These are phyloP conservation scores for Epizoanthus stellaris DNA, from an alignment of 92 coral and sea anemone species.

Conservation along the genomic window DNA sequence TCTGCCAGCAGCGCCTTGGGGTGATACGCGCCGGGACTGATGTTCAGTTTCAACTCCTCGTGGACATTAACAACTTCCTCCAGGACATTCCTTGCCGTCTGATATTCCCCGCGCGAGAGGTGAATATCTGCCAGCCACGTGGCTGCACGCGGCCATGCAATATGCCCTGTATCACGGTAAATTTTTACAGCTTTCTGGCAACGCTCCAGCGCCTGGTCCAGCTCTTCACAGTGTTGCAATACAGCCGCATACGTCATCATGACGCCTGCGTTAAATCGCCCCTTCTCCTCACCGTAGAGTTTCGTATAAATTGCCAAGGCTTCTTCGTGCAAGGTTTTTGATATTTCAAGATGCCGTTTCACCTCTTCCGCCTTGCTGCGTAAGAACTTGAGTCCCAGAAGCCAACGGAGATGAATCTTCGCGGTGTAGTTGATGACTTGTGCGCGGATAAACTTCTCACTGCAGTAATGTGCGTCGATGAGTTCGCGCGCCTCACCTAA, in stretches of 20 bases:
- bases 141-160: conserved; percentile 86
- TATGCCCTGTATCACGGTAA: conserved; percentile 75
- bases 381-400: conserved; percentile 61
- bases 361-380: conserved; percentile 58
- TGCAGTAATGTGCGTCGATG: conserved; percentile 47
- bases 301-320: conserved; percentile 76
- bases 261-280: conserved; percentile 72
- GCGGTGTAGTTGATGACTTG: conserved; percentile 86
- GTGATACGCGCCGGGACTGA: conserved; percentile 81
- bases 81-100: conserved; percentile 61
- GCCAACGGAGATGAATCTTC: conserved; percentile 81
- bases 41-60: conserved; percentile 42
- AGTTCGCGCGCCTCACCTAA: conserved; percentile 74
- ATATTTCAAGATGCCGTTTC: conserved; percentile 51
- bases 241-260: conserved; percentile 83
- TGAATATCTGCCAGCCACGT: conserved; percentile 80
- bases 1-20: conserved; percentile 81
- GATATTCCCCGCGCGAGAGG: conserved; percentile 58
- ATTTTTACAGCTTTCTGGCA: conserved; percentile 71
- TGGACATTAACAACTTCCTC: conserved; percentile 65
- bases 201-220: conserved; percentile 62
- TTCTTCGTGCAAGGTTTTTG: conserved; percentile 69
- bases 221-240: conserved; percentile 62
- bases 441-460: conserved; percentile 52
- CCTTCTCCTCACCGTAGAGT: conserved; percentile 79